phyloP scores from a whole-genome alignment of 2,888 invertebrate species.

The Chloroclysta siterata region DNA sequence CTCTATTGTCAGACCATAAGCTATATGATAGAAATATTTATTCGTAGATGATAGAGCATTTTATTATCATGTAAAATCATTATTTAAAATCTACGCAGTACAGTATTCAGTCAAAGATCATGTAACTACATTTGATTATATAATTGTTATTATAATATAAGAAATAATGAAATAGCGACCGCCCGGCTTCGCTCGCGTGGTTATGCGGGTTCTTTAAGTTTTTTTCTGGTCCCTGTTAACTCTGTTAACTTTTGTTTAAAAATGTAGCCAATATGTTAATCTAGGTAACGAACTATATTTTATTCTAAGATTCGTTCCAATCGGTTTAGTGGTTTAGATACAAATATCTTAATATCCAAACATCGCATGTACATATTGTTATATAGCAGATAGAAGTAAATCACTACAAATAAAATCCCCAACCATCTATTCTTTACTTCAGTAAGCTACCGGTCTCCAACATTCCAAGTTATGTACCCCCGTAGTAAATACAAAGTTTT shows the following conservation, averaged over 20 bases:
- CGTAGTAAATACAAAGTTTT: background rate
- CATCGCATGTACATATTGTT: too few species aligned
- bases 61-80: conserved; percentile 27
- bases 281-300: too few species aligned
- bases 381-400: background rate
- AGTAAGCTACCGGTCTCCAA: conserved; percentile 20
- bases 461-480: conserved; percentile 9
- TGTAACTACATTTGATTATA: background rate
- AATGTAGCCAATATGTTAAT: too few species aligned
- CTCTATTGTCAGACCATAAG: conserved; percentile 33
- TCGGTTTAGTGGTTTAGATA: too few species aligned
- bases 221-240: too few species aligned
- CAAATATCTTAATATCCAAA: too few species aligned
- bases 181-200: too few species aligned
- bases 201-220: too few species aligned
- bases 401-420: background rate
- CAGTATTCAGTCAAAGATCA: background rate
- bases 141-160: background rate
- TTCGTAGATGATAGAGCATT: too few species aligned
- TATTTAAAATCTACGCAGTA: conserved; percentile 19
- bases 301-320: too few species aligned
- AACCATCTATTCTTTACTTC: background rate
- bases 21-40: background rate
- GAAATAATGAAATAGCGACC: too few species aligned
- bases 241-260: too few species aligned